Conservation (phyloP, 2,113 vertebrate genomes). For the Microtus pennsylvanicus region DNA sequence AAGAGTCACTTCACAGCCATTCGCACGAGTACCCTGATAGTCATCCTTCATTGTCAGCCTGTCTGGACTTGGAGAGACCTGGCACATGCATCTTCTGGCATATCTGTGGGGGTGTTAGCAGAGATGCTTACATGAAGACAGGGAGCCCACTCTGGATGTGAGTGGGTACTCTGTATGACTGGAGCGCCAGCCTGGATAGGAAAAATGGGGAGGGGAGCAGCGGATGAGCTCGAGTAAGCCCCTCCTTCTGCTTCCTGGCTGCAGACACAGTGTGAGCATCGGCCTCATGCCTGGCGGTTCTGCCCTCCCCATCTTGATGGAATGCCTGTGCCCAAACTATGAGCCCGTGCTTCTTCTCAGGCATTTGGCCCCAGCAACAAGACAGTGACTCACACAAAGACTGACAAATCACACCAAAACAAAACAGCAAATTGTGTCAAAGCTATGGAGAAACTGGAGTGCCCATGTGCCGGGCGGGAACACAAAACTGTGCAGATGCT, state of each 20-base stretch:
- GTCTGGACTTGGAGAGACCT: not conserved
- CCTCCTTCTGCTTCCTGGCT: not conserved
- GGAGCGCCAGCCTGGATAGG: not conserved
- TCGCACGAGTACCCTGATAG: not conserved
- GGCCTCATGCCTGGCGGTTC: too few species aligned
- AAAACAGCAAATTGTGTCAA: not conserved
- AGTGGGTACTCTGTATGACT: not conserved
- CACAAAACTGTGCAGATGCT: not conserved
- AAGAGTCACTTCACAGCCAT: not conserved
- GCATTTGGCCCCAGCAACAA: not conserved
- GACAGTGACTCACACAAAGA: not conserved
- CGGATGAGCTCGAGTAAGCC: too few species aligned
- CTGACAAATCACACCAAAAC: not conserved
- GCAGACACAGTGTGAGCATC: not conserved
- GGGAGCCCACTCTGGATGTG: not conserved
- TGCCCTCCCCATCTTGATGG: too few species aligned
- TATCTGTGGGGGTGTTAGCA: not conserved
- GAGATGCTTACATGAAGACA: not conserved
- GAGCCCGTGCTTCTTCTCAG: not conserved
- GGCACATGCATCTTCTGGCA: not conserved
- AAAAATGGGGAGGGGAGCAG: rapidly evolving
- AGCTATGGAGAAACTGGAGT: not conserved
- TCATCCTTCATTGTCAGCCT: not conserved
- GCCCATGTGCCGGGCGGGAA: not conserved
- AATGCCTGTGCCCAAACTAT: not conserved